phyloP scores from a whole-genome alignment of 2,888 invertebrate species.

The Dasypolia templi region DNA sequence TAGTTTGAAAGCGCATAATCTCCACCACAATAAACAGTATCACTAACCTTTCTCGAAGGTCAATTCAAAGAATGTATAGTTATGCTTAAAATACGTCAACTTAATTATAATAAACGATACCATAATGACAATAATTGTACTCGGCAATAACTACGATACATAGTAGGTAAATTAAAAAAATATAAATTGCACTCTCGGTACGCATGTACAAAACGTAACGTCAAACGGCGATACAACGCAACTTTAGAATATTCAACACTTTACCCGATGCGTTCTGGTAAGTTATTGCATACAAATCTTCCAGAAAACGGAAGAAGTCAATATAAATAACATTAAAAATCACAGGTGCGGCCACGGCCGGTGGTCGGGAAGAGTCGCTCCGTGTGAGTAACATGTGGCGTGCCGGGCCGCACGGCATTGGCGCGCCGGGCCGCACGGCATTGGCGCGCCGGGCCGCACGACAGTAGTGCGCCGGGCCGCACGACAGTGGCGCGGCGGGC shows the following conservation, averaged over 20 bases:
- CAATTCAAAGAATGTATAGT: constrained; percentile 90
- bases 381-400: constrained; percentile 24
- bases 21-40: constrained; percentile 87
- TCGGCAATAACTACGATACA: constrained; percentile 84
- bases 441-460: constrained; percentile 33
- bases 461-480: no score
- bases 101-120: constrained; percentile 83
- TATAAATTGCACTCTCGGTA: constrained; percentile 83
- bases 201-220: constrained; percentile 78
- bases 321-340: constrained; percentile 78
- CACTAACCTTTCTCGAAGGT: constrained; percentile 90
- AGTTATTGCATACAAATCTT: constrained; percentile 81
- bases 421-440: constrained; percentile 48
- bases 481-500: constrained; percentile 39
- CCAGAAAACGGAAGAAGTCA: constrained; percentile 81
- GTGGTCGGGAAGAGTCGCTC: constrained; percentile 58
- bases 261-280: constrained; percentile 82
- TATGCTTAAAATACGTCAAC: constrained; percentile 88
- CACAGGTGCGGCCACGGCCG: constrained; percentile 75
- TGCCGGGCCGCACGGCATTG: constrained; percentile 45
- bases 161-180: constrained; percentile 76
- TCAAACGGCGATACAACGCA: constrained; percentile 78
- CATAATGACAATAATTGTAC: constrained; percentile 85
- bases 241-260: constrained; percentile 88
- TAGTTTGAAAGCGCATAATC: constrained; percentile 82